These are phyloP conservation scores for Hypomecis punctinalis DNA, from an alignment of 2,888 invertebrate species.

Conservation along the genomic window DNA sequence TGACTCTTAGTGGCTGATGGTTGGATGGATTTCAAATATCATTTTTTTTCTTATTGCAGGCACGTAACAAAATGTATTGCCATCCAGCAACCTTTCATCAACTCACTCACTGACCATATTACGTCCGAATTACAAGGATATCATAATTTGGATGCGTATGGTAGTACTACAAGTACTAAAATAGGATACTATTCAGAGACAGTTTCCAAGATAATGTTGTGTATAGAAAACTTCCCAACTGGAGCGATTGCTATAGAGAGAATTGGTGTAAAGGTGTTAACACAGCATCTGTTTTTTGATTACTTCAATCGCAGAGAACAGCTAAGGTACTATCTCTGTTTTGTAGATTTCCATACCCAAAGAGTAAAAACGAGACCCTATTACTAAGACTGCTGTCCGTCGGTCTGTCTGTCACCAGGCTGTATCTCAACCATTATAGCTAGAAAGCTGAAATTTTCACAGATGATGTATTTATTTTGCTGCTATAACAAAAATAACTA, in stretches of 20 bases:
- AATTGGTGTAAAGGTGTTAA: constrained; percentile 54
- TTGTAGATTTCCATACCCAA: background rate
- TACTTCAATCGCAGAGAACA: constrained; percentile 23
- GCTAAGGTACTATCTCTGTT: constrained; percentile 53
- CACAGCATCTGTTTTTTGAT: constrained; percentile 46
- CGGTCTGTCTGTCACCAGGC: no score
- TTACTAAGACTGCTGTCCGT: no score
- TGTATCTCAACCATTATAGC: no score
- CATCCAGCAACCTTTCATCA: constrained; percentile 59
- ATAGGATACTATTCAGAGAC: constrained; percentile 44
- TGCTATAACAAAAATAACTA: no score
- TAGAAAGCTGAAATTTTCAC: no score
- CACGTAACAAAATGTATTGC: constrained; percentile 58
- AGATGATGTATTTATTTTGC: no score
- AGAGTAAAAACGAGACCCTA: no score
- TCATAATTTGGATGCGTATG: constrained; percentile 39
- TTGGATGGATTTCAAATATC: background rate
- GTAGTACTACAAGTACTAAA: no score
- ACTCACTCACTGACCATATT: constrained; percentile 53
- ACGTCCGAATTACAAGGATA: constrained; percentile 30
- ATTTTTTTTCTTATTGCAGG: constrained; percentile 51
- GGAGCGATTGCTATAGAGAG: constrained; percentile 59
- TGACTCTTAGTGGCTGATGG: no score
- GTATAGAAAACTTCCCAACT: constrained; percentile 70
- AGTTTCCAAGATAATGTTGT: constrained; percentile 58